These are phyloP conservation scores for Kryphioiulus occultus DNA, from an alignment of 2,888 invertebrate species.

Conservation along the genomic window DNA sequence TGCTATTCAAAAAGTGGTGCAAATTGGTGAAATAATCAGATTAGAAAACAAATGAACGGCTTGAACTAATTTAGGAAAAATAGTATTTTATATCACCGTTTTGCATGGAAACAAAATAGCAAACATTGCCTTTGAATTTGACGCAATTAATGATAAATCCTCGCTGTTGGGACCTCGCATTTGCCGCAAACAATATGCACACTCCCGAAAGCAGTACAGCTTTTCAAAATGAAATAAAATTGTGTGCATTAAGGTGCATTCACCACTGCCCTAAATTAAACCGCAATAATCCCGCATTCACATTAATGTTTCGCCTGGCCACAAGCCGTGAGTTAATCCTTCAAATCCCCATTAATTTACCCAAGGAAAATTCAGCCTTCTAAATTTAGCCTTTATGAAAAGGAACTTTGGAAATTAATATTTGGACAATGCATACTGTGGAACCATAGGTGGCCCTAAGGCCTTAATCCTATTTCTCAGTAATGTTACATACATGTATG, in stretches of 20 bases:
- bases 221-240: not conserved
- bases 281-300: not conserved
- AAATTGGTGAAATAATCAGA: not conserved
- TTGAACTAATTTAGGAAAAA: not conserved
- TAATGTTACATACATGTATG: not conserved
- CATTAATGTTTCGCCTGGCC: not conserved
- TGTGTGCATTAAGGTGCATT: not conserved
- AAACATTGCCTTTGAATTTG: not conserved
- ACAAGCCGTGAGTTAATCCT: slow-evolving; percentile 1
- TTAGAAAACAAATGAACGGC: not conserved
- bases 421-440: not conserved
- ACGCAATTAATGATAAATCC: not conserved
- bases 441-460: slow-evolving; percentile 8
- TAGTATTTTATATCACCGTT: too few species aligned
- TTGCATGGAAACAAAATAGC: not conserved
- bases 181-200: not conserved
- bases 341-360: not conserved
- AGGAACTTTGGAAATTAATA: slow-evolving; percentile 20
- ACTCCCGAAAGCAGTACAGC: not conserved
- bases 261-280: not conserved
- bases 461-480: not conserved
- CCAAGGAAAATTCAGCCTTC: not conserved
- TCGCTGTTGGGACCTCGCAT: not conserved
- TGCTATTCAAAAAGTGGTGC: too few species aligned
- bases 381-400: slow-evolving; percentile 28